These are phyloP conservation scores for Lycia hirtaria DNA, from an alignment of 2,888 invertebrate species.

Conservation along the genomic window DNA sequence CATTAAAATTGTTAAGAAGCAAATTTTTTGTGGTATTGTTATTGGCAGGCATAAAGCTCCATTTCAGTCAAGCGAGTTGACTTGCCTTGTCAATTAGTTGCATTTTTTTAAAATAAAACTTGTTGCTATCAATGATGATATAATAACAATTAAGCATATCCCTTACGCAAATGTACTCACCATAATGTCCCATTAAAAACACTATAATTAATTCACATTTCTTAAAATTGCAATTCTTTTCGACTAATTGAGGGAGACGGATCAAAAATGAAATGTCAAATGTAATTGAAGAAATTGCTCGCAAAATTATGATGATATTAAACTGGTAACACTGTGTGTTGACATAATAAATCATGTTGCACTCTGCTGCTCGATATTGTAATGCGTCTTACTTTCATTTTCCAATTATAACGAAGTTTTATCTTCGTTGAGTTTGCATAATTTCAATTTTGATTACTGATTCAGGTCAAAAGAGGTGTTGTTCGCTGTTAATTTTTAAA, in stretches of 20 bases:
- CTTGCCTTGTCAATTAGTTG: no score
- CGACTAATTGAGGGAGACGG: slow-evolving; percentile 50
- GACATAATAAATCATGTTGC: slow-evolving; percentile 52
- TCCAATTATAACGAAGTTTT: slow-evolving; percentile 44
- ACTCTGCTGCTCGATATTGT: slow-evolving; percentile 44
- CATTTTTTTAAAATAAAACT: background rate
- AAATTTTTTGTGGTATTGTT: no score
- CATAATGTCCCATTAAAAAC: slow-evolving; percentile 33
- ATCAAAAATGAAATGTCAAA: slow-evolving; percentile 53
- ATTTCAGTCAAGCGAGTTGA: no score
- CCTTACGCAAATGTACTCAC: slow-evolving; percentile 26
- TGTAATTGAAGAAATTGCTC: slow-evolving; percentile 54
- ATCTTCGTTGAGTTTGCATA: slow-evolving; percentile 30
- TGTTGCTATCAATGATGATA: slow-evolving; percentile 6
- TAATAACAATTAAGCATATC: slow-evolving; percentile 35
- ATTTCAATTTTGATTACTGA: slow-evolving; percentile 13
- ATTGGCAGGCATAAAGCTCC: no score
- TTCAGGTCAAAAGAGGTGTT: background rate
- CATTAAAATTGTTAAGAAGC: no score
- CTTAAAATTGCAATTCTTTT: slow-evolving; percentile 41
- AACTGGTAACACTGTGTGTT: slow-evolving; percentile 44
- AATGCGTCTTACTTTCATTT: slow-evolving; percentile 50
- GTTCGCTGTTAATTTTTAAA: background rate
- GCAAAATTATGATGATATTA: slow-evolving; percentile 44
- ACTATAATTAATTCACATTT: slow-evolving; percentile 29